phyloP scores from a whole-genome alignment of 2,797 vertebrate species.

The Alcedo atthis region DNA sequence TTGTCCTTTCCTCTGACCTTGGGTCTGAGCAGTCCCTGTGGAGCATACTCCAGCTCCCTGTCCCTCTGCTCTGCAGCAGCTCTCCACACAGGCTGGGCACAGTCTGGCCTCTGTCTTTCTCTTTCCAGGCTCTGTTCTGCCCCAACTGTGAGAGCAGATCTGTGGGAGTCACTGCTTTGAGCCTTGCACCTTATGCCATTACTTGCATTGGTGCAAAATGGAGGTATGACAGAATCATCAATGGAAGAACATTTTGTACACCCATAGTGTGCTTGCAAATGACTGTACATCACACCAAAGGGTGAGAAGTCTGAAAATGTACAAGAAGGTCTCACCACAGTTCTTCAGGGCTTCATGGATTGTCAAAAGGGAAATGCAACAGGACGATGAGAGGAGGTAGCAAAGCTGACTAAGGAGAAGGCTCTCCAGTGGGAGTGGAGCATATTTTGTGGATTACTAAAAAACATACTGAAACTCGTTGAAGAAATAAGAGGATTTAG shows the following conservation, averaged over 20 bases:
- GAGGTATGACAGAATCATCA: background rate
- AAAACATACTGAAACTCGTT: background rate
- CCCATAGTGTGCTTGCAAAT: background rate
- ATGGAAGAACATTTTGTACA: background rate
- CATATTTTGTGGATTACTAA: background rate
- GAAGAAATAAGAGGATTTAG: background rate
- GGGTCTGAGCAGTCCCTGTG: background rate
- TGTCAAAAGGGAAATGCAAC: background rate
- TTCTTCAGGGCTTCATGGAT: background rate
- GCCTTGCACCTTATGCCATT: background rate
- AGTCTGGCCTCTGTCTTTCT: background rate
- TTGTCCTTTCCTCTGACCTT: slow-evolving; percentile 52
- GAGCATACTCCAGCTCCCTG: background rate
- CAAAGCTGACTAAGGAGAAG: background rate
- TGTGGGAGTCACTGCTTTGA: background rate
- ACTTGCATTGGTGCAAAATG: background rate
- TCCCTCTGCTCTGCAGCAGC: background rate
- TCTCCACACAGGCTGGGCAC: background rate
- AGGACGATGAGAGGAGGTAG: background rate
- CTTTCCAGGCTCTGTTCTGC: background rate
- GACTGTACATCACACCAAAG: background rate
- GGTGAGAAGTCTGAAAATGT: background rate
- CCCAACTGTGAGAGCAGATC: background rate
- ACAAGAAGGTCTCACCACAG: background rate
- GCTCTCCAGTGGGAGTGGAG: background rate